Evolutionary conservation across 2,113 vertebrate genomes (phyloP).

Genomic region (Clarias magur): DNA sequence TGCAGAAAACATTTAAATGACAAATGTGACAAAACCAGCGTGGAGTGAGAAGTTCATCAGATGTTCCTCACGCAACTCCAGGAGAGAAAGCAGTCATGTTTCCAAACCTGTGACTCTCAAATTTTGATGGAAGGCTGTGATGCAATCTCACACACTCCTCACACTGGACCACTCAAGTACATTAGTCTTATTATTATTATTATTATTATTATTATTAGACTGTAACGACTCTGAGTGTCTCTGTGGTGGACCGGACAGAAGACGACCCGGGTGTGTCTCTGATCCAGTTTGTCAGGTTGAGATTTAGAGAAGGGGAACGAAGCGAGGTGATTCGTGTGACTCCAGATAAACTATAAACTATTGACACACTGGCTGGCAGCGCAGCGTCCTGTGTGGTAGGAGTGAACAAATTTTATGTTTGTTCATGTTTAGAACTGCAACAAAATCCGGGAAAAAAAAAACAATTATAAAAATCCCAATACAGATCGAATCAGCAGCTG

Average conservation of each 20-base stretch:
- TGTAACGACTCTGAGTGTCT: not conserved
- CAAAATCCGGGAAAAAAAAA: no score
- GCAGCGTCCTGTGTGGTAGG: no score
- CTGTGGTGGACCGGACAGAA: not conserved
- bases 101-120: not conserved
- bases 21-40: not conserved
- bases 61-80: not conserved
- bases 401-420: no score
- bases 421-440: no score
- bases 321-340: no score
- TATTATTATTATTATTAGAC: no score
- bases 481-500: no score
- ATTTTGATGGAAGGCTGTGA: not conserved
- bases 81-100: not conserved
- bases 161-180: not conserved
- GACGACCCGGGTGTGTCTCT: not conserved
- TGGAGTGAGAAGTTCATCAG: not conserved
- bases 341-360: no score
- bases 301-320: no score
- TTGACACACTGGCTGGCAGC: no score
- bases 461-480: no score
- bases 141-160: not conserved
- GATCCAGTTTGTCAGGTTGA: not conserved
- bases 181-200: not conserved
- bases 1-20: not conserved